Evolutionary conservation across 1,140 invertebrate species (phyloP).

Genomic region (Eriosoma lanigerum): DNA sequence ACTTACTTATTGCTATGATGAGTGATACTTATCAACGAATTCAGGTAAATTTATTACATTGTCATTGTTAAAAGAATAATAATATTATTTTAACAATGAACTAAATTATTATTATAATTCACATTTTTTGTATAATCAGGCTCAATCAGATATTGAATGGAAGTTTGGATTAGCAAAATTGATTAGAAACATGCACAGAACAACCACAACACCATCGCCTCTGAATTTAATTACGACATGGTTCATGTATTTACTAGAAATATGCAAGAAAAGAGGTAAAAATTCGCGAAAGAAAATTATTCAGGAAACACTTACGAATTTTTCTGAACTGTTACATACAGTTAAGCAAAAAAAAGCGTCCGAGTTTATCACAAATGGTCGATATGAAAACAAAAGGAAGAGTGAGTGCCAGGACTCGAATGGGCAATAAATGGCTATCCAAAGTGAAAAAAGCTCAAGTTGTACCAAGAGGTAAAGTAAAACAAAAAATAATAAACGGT

Average conservation of each 20-base stretch:
- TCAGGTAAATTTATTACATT: conserved; percentile 65
- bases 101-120: neutral
- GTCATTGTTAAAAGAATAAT: neutral
- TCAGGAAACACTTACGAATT: conserved; percentile 28
- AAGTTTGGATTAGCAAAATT: conserved; percentile 98
- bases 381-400: conserved; percentile 69
- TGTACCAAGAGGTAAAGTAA: conserved; percentile 67
- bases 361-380: conserved; percentile 75
- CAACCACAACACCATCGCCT: conserved; percentile 94
- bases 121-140: conserved; percentile 62
- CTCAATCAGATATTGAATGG: conserved; percentile 99
- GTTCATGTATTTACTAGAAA: conserved; percentile 78
- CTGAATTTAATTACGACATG: conserved; percentile 94
- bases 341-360: conserved; percentile 73
- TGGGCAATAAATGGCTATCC: conserved; percentile 80
- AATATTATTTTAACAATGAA: neutral
- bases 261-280: conserved; percentile 74
- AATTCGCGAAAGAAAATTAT: conserved; percentile 15
- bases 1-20: conserved; percentile 99
- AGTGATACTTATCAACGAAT: conserved; percentile 99
- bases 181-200: conserved; percentile 98
- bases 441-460: conserved; percentile 81
- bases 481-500: neutral
- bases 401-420: conserved; percentile 76
- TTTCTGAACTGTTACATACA: conserved; percentile 51